Percentiles rank a stretch among this genome's conserved stretches.
These are phyloP conservation scores for Hydraecia micacea DNA, from an alignment of 2,888 invertebrate species.

Conservation along the genomic window DNA sequence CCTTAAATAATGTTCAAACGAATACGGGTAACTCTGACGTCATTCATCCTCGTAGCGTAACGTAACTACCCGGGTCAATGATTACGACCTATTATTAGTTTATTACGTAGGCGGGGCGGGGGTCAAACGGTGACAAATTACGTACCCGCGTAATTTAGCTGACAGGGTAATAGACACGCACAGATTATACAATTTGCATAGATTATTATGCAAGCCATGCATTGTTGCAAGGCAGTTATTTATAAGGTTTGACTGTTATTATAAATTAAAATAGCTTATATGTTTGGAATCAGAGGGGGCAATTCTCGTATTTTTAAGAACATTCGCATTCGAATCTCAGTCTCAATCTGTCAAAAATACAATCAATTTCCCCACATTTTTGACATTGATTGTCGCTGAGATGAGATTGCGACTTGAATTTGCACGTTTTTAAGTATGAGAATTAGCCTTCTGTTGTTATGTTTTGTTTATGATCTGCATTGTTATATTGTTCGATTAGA, in stretches of 20 bases:
- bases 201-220: conserved; percentile 51
- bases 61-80: conserved; percentile 36
- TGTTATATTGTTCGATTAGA: not conserved
- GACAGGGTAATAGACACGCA: conserved; percentile 56
- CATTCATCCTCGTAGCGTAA: conserved; percentile 45
- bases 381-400: too few relatives aligned
- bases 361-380: too few relatives aligned
- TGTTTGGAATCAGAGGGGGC: too few relatives aligned
- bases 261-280: conserved; percentile 15
- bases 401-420: too few relatives aligned
- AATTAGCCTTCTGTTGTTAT: too few relatives aligned
- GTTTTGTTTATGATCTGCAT: too few relatives aligned
- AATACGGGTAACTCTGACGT: conserved; percentile 28
- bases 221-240: conserved; percentile 28
- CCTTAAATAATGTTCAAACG: not conserved
- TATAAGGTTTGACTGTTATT: conserved; percentile 16
- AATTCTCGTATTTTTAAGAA: too few relatives aligned
- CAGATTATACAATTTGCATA: conserved; percentile 67
- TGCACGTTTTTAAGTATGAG: too few relatives aligned
- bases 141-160: conserved; percentile 61
- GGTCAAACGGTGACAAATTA: conserved; percentile 67
- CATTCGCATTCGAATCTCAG: too few relatives aligned
- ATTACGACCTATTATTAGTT: conserved; percentile 54
- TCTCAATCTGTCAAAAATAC: too few relatives aligned
- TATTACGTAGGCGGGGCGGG: conserved; percentile 43